Base-by-base conservation (phyloP, 2,113 vertebrate genomes). In the Salminus brasiliensis region DNA sequence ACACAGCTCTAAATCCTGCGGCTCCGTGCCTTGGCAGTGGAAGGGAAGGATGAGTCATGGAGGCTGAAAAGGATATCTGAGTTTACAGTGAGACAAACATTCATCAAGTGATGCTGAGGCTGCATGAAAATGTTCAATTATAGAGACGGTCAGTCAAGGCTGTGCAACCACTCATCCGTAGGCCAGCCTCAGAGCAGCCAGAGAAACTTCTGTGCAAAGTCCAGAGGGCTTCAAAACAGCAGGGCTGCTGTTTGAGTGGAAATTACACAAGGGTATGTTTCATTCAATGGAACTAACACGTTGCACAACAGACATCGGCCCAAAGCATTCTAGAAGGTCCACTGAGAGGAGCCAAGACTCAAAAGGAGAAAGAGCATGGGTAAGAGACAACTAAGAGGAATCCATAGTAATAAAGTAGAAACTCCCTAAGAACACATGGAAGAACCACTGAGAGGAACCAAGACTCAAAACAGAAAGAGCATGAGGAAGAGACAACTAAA, bases 1-100 rank as follows among this genome's bases (percentile, higher is more conserved):
- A 67, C 65, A 53, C 74, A 34, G 75, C 71, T 78, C 84, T 55
- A 78, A 83, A 85, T 79, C 78, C 81, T 70, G 60, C 55, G 15
- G 53, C 78, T 83, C 41, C 72, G 75, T 71, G 72, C 71, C 52
- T 85, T 78, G 81, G 75, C 84, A 81, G 78, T 30, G 62, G 67
- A 81, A 83, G 34, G 43, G 55, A 67, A 75, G 72, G 66, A 78
- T 85, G 84, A 85, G 84, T 83, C 81, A 85, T 75, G 81, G 75
- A 78, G 76, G 74, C 76, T 81, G 72, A 85, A 83, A 83, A 83
- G 76, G 78, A 85, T 70, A 74, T 85, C 74, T 81, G 70, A 81
- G 45, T 81, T 81, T 81, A 78, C 57, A 43, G 67, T 65, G 74
- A 78, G 70, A 68, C 53, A 27, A 84, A 76, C 79, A 84, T 81